A percentile compares a stretch with the other conserved stretches of the same genome.
These are phyloP conservation scores for Electrophaes corylata DNA, from an alignment of 2,888 invertebrate genomes.

Conservation along the genomic window DNA sequence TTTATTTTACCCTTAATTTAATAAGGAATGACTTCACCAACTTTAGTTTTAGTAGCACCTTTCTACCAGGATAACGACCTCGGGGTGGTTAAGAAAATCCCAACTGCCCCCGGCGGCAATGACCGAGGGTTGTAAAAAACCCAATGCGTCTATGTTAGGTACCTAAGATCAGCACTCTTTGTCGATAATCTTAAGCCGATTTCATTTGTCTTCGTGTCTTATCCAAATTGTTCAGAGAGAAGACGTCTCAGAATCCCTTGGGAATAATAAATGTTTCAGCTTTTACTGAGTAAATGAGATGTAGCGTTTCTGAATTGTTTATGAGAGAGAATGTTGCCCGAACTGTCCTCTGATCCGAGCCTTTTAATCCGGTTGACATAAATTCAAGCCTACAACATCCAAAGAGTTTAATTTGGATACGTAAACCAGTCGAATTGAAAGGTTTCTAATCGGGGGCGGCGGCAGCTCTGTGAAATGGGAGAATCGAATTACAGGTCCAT, in stretches of 20 bases:
- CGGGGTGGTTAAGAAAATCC: neutral
- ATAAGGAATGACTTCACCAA: too few species aligned
- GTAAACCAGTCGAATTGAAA: neutral
- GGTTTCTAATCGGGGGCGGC: too few species aligned
- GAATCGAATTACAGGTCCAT: conserved; percentile 4
- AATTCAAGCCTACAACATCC: too few species aligned
- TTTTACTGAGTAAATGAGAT: conserved; percentile 42
- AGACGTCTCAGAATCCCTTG: conserved; percentile 20
- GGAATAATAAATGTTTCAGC: conserved; percentile 47
- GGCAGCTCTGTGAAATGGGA: neutral
- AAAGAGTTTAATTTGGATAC: too few species aligned
- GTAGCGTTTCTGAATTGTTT: conserved; percentile 46
- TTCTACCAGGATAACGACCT: neutral
- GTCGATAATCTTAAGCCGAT: conserved; percentile 6
- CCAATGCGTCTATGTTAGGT: neutral
- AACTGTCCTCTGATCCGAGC: too few species aligned
- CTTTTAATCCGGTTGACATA: too few species aligned
- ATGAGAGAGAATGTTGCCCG: conserved; percentile 32
- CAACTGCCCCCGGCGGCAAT: neutral
- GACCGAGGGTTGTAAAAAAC: neutral
- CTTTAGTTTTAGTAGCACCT: too few species aligned
- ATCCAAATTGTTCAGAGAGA: conserved; percentile 10
- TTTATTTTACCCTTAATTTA: too few species aligned
- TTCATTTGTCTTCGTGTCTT: conserved; percentile 6
- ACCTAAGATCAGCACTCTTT: neutral